phyloP scores from a whole-genome alignment of 2,113 vertebrate species.

The Nothobranchius kuhntae region DNA sequence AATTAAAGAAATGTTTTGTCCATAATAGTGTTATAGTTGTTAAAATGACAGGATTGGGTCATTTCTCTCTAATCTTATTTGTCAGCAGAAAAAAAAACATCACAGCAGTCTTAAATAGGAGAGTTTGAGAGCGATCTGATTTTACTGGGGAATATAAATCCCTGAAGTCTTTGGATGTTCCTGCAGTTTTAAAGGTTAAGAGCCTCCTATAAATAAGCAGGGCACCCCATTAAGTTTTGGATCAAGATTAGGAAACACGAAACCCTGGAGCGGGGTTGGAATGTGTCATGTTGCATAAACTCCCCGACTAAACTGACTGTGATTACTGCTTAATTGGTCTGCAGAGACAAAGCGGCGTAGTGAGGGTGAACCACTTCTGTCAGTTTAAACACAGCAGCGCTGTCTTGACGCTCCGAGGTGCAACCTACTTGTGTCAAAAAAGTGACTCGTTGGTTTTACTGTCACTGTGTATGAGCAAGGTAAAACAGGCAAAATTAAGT shows the following conservation, averaged over 20 bases:
- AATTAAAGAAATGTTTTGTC: slow-evolving; percentile 22
- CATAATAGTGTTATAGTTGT: slow-evolving; percentile 6
- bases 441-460: slow-evolving; percentile 15
- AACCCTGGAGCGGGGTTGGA: slow-evolving; percentile 52
- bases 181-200: slow-evolving; percentile 67
- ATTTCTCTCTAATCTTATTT: slow-evolving; percentile 39
- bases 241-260: slow-evolving; percentile 54
- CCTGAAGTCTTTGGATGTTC: slow-evolving; percentile 31
- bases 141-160: slow-evolving; percentile 68
- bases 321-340: slow-evolving; percentile 72
- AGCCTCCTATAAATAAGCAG: slow-evolving; percentile 66
- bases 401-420: slow-evolving; percentile 23
- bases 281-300: slow-evolving; percentile 71
- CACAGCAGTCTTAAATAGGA: slow-evolving; percentile 28
- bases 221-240: slow-evolving; percentile 62
- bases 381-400: slow-evolving; percentile 35
- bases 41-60: slow-evolving; percentile 25
- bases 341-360: slow-evolving; percentile 54
- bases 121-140: slow-evolving; percentile 47
- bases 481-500: slow-evolving; percentile 7
- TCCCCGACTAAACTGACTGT: slow-evolving; percentile 64
- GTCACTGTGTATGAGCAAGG: background rate
- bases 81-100: slow-evolving; percentile 45
- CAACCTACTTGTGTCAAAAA: slow-evolving; percentile 47
- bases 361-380: slow-evolving; percentile 66